Base-by-base conservation (phyloP, 2,888 invertebrate species). In the Torymus aiolomorphi region DNA sequence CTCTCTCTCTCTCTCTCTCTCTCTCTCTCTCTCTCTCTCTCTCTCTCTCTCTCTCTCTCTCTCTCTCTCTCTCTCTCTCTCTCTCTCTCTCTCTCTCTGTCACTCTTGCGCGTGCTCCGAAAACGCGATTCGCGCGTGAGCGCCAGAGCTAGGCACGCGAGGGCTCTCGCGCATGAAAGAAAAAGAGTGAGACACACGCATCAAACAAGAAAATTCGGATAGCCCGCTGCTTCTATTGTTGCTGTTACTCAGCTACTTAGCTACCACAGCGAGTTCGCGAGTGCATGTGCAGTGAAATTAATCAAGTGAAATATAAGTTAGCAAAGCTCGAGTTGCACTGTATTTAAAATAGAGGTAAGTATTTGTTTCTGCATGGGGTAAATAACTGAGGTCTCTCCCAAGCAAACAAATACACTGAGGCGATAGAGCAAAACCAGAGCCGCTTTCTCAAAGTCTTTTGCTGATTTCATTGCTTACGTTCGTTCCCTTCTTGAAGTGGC, bases 331-430 rank as follows among this genome's bases (percentile, higher is more conserved):
- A 67, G 24, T 16, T 49, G 66, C 75, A 61, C 67, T 75, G 67
- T 67, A 67, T 67, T 75, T 75, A 67, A 67, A 24, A 75, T 67
- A 61, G 66, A 75, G 75, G 75, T 75, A 67, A 75, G 75, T 75
- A 75, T 49, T 51, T 11, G 12, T 20, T 11, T 18, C 18, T 61
- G 42, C 49, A 20, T 14, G 51, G 10, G 51, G n/a, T 57, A 18
- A 5, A 18, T n/a, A 13, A 49, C 14, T 14, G 13, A 20, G n/a
- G 1, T 49, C 20, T 3, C 61, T 0, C 13, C 2, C 49, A 18
- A 31, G 49, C 61, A 49, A 71, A 57, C 31, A 57, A 69, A 69
- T 57, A 69, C 56, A 42, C 18, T 57, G 69, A 69, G 16, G 42
- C 69, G 69, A 69, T 12, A 42, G 42, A 69, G n/a, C 4, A 57